phyloP scores from a whole-genome alignment of 2,797 vertebrate species.

The Alectoris magna region DNA sequence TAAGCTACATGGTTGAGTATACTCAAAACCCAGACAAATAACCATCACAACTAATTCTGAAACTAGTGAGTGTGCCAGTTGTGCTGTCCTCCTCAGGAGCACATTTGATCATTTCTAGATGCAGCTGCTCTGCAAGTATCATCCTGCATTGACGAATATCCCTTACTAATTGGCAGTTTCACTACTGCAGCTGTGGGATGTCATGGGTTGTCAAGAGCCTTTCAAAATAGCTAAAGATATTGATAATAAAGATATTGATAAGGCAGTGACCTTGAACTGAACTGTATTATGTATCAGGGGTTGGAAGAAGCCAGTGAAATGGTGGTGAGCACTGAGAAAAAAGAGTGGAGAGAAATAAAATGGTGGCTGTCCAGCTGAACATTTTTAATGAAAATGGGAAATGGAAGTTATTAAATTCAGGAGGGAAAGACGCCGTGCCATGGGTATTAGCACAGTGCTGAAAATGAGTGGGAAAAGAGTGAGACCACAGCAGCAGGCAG shows the following conservation, averaged over 20 bases:
- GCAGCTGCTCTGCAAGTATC: constrained; percentile 5
- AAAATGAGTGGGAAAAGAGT: background rate
- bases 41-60: background rate
- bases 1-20: background rate
- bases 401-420: background rate
- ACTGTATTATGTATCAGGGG: fast-evolving
- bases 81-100: background rate
- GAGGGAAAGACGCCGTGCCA: background rate
- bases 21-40: background rate
- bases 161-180: background rate
- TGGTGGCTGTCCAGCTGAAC: background rate
- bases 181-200: background rate
- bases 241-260: background rate
- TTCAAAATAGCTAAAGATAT: background rate
- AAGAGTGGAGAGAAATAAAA: background rate
- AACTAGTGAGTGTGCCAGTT: background rate
- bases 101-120: constrained; percentile 8
- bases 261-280: background rate
- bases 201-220: background rate
- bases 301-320: background rate
- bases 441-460: background rate
- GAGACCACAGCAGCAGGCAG: background rate
- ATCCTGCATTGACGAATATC: background rate
- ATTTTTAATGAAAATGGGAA: background rate
- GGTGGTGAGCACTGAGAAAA: background rate